phyloP scores from a whole-genome alignment of 2,797 vertebrate genomes.

The Sebastes nivosus region DNA sequence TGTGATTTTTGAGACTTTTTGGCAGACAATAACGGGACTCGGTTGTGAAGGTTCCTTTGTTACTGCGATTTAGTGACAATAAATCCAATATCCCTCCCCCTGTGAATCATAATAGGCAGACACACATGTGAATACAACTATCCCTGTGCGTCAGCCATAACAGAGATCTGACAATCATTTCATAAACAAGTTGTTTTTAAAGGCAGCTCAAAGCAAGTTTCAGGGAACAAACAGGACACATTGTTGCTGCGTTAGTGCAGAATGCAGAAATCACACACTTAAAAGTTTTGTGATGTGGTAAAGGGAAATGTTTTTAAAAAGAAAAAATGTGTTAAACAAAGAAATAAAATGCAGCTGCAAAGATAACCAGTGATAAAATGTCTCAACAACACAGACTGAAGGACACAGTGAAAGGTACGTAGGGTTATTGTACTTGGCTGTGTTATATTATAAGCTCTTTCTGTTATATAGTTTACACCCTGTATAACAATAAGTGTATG shows the following conservation, averaged over 20 bases:
- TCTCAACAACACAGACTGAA: neutral
- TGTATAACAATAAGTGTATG: slow-evolving; percentile 10
- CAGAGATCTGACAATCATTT: neutral
- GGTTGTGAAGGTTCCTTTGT: neutral
- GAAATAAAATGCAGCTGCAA: neutral
- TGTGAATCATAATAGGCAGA: neutral
- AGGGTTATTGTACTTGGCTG: neutral
- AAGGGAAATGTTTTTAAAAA: neutral
- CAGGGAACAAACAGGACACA: neutral
- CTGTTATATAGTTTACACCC: neutral
- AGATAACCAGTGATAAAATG: neutral
- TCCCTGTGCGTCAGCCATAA: neutral
- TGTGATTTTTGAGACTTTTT: neutral
- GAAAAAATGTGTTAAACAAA: neutral
- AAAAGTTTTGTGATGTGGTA: neutral
- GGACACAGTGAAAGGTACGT: neutral
- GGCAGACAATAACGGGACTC: neutral
- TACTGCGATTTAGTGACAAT: neutral
- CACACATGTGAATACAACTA: neutral
- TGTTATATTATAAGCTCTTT: neutral
- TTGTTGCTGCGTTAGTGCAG: neutral
- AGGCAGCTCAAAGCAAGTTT: neutral
- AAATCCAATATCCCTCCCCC: neutral
- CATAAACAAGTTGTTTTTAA: neutral
- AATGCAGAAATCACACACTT: neutral